phyloP scores from a whole-genome alignment of 2,888 invertebrate species.

The Chesias legatella region DNA sequence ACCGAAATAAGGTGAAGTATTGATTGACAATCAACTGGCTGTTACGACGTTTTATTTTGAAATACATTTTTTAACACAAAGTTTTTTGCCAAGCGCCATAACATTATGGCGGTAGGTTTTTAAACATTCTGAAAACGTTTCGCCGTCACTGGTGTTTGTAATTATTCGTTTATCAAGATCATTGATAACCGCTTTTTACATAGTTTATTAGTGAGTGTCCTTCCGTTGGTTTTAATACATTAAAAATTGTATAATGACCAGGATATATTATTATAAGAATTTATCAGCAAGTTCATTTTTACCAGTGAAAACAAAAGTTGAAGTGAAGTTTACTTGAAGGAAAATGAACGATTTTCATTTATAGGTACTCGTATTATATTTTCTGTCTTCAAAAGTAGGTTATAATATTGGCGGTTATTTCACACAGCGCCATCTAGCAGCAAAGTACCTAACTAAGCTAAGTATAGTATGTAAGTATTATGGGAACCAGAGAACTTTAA shows the following conservation, averaged over 20 bases:
- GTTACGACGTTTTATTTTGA: slow-evolving; percentile 35
- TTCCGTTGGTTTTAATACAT: slow-evolving; percentile 47
- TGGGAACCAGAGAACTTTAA: too few relatives aligned
- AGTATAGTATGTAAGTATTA: too few relatives aligned
- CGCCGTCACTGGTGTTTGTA: slow-evolving; percentile 60
- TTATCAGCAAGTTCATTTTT: too few relatives aligned
- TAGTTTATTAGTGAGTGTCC: slow-evolving; percentile 60
- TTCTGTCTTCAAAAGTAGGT: too few relatives aligned
- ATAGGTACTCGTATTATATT: too few relatives aligned
- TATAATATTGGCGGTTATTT: too few relatives aligned
- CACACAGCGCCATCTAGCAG: too few relatives aligned
- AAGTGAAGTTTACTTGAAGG: too few relatives aligned
- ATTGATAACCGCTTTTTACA: slow-evolving; percentile 61
- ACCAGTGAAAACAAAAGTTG: too few relatives aligned
- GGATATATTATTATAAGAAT: slow-evolving; percentile 10
- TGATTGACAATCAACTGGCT: slow-evolving; percentile 2
- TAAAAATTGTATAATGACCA: slow-evolving; percentile 34
- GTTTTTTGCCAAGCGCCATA: slow-evolving; percentile 65
- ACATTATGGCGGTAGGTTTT: slow-evolving; percentile 63
- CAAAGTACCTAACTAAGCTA: too few relatives aligned
- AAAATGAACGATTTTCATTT: too few relatives aligned
- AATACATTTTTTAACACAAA: slow-evolving; percentile 70
- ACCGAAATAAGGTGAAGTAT: slow-evolving; percentile 15
- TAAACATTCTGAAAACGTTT: slow-evolving; percentile 62
- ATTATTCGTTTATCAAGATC: slow-evolving; percentile 73